These are phyloP conservation scores for Megalurothrips usitatus DNA, from an alignment of 2,888 invertebrate genomes.

Conservation along the genomic window DNA sequence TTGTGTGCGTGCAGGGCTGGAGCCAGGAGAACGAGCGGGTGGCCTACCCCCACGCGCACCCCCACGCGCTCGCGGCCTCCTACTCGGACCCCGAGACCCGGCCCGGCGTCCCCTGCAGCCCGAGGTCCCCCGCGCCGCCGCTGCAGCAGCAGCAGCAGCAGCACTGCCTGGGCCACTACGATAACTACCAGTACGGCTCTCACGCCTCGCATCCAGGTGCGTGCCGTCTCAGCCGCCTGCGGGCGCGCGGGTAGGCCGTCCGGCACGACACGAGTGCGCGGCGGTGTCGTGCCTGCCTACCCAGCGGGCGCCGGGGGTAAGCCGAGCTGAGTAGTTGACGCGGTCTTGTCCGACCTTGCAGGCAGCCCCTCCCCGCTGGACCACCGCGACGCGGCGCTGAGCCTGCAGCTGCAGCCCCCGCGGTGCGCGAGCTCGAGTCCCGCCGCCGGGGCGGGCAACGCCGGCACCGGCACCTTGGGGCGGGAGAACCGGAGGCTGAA, in stretches of 20 bases:
- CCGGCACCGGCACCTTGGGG: not conserved
- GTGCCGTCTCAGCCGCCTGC: not conserved
- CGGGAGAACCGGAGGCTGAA: constrained; percentile 7
- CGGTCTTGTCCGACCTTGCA: not conserved
- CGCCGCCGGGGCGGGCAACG: not conserved
- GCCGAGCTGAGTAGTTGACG: not conserved
- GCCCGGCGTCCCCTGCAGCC: not conserved
- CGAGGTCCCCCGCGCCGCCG: not conserved
- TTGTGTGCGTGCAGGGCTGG: not conserved
- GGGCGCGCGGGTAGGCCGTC: no score
- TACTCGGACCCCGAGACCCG: constrained; percentile 7
- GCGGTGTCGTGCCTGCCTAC: no score
- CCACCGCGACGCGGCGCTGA: not conserved
- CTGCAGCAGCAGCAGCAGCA: not conserved
- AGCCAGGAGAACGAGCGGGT: constrained; percentile 6
- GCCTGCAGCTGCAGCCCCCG: not conserved
- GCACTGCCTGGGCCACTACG: not conserved
- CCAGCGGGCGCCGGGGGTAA: no score
- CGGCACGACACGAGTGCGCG: no score
- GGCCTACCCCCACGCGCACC: not conserved
- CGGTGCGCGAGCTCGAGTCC: not conserved
- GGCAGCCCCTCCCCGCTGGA: constrained; percentile 11
- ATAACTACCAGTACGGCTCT: not conserved
- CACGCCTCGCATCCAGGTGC: not conserved
- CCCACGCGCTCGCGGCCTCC: not conserved